phyloP scores from a whole-genome alignment of 2,888 invertebrate genomes.

The Boloria euphrosyne region DNA sequence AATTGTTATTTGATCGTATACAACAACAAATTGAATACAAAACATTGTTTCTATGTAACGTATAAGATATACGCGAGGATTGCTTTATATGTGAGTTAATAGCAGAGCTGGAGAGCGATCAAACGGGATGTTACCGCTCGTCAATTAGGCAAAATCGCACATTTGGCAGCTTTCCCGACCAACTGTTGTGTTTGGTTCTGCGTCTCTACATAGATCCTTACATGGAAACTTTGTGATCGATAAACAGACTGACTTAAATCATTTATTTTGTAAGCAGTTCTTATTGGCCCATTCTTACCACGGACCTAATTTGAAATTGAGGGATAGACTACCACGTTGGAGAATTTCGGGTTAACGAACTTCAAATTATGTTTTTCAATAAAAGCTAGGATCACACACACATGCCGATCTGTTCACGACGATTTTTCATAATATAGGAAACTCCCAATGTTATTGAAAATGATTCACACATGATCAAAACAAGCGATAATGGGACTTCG shows the following conservation, averaged over 20 bases:
- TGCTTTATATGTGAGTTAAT: slow-evolving; percentile 58
- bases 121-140: slow-evolving; percentile 68
- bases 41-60: slow-evolving; percentile 10
- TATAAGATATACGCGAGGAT: slow-evolving; percentile 28
- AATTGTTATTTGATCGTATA: not conserved
- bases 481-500: too few species aligned
- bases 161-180: slow-evolving; percentile 75
- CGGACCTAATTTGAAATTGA: too few species aligned
- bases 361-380: too few species aligned
- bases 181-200: slow-evolving; percentile 60
- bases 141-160: slow-evolving; percentile 75
- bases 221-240: slow-evolving; percentile 49
- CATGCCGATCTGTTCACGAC: too few species aligned
- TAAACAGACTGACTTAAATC: not conserved
- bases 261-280: not conserved
- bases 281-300: not conserved
- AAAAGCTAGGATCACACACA: too few species aligned
- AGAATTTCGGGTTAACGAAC: too few species aligned
- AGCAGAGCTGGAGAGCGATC: slow-evolving; percentile 63
- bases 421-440: too few species aligned
- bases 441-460: too few species aligned
- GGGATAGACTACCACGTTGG: too few species aligned
- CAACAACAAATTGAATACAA: slow-evolving; percentile 2
- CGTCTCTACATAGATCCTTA: slow-evolving; percentile 51
- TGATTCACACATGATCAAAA: too few species aligned